Conservation (phyloP, 2,113 vertebrate genomes). For the Anas platyrhynchos region DNA sequence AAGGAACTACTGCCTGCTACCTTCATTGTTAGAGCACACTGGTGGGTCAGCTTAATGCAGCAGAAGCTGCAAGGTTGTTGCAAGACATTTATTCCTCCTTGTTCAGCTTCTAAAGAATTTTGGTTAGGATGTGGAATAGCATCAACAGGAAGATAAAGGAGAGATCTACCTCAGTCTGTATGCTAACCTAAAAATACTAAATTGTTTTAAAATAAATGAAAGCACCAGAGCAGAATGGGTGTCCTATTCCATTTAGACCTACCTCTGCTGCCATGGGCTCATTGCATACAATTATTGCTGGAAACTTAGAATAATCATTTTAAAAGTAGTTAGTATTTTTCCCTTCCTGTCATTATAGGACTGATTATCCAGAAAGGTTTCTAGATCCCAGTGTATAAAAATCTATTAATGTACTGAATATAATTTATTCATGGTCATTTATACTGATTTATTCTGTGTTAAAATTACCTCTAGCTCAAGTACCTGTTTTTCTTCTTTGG, state of each 20-base stretch:
- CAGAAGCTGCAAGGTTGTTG: not conserved
- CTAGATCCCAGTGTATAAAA: not conserved
- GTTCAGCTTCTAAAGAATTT: not conserved
- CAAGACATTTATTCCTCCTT: not conserved
- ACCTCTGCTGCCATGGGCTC: not conserved
- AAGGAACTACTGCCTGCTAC: not conserved
- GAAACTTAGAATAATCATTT: not conserved
- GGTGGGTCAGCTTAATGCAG: not conserved
- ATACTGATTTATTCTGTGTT: not conserved
- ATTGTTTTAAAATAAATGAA: not conserved
- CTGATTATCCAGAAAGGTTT: not conserved
- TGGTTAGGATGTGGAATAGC: rapidly evolving
- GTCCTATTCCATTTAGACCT: not conserved
- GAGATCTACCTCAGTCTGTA: not conserved
- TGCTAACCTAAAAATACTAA: not conserved
- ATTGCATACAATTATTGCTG: not conserved
- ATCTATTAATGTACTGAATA: not conserved
- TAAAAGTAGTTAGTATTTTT: not conserved
- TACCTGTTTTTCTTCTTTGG: not conserved
- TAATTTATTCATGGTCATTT: not conserved
- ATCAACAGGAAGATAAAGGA: not conserved
- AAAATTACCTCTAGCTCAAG: not conserved
- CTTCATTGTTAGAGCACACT: not conserved
- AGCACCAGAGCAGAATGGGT: not conserved
- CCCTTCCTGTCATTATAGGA: not conserved